Percentiles rank a stretch among this genome's conserved stretches.
These are phyloP conservation scores for Hirtodrosophila cameraria DNA, from an alignment of 2,888 invertebrate species.

Conservation along the genomic window DNA sequence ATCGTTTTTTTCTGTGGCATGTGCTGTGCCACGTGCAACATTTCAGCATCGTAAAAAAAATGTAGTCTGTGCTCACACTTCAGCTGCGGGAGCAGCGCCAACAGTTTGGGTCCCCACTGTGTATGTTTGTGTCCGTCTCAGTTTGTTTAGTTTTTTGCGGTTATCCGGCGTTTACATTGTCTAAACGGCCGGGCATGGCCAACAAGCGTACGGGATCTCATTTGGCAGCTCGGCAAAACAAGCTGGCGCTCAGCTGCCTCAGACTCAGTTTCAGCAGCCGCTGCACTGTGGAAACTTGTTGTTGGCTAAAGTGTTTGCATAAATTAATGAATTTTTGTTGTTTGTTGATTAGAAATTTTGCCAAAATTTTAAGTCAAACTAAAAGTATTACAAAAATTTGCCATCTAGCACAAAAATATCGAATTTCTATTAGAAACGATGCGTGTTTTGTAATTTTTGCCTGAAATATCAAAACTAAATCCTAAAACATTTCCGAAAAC, in stretches of 20 bases:
- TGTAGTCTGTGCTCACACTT: conserved; percentile 68
- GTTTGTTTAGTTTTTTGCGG: conserved; percentile 73
- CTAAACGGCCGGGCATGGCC: conserved; percentile 69
- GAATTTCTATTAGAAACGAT: too few species aligned
- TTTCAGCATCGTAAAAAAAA: conserved; percentile 48
- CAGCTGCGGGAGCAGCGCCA: conserved; percentile 35
- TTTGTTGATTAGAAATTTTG: too few species aligned
- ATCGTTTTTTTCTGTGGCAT: not conserved
- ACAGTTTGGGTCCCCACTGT: conserved; percentile 2
- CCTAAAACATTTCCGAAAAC: too few species aligned
- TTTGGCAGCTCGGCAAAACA: conserved; percentile 38
- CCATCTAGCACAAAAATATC: too few species aligned
- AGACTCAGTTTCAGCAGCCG: conserved; percentile 26
- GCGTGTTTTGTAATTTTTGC: too few species aligned
- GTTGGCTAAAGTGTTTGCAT: conserved; percentile 24
- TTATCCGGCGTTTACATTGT: conserved; percentile 74
- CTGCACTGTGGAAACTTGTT: conserved; percentile 45
- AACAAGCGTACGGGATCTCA: conserved; percentile 55
- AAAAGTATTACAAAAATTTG: too few species aligned
- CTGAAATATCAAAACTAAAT: too few species aligned
- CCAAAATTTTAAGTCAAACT: too few species aligned
- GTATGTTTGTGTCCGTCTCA: conserved; percentile 44
- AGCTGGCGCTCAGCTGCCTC: conserved; percentile 32
- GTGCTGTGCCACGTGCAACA: conserved; percentile 34
- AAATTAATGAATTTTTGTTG: too few species aligned